Evolutionary conservation across 2,797 vertebrate genomes (phyloP), one percentile per base, ranked within the genome.

Genomic region (Cheirogaleus major): DNA sequence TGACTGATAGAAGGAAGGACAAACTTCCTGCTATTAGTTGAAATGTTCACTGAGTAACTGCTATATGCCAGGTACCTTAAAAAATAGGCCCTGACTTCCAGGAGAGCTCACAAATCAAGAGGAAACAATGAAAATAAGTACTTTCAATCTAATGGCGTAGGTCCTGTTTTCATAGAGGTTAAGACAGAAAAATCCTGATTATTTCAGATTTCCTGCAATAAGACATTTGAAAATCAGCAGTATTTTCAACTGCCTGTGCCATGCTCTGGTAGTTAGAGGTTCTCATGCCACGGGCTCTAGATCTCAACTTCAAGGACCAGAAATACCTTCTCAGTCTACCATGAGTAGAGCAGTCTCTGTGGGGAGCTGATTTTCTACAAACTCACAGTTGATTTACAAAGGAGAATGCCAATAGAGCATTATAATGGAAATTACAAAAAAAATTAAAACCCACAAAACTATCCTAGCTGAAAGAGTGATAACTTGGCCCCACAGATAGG

Each of bases 151-250:
- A 65, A 82, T 59, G 55, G 23, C 3, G 32, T n/a, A 90, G 30
- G 41, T 69, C 22, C 2, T 17, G 43, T 89, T 76, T 92, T 85
- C 67, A 69, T 20, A 35, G 7, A 59, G 38, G 18, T 23, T 38
- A 92, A 84, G 57, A 52, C 35, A 61, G 85, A 41, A 59, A 27
- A 75, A 72, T 27, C 32, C 20, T 13, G 32, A 91, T 55, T 32
- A 84, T 69, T 94, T 90, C n/a, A 38, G 43, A 89, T 61, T 78
- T 91, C 88, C 78, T 91, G 69, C 78, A 73, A 41, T 35, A 87
- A 76, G 41, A 75, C 32, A 76, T 32, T 85, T 32, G 69, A 79
- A 87, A 69, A 57, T 59, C 38, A 73, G 73, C 41, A 93, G 35
- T 23, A 94, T 11, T 82, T 90, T 79, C 30, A 90, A 65, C 12